Evolutionary conservation across 2,113 vertebrate species (phyloP), one percentile per base, ranked within the genome.

Genomic region (Gopherus flavomarginatus): DNA sequence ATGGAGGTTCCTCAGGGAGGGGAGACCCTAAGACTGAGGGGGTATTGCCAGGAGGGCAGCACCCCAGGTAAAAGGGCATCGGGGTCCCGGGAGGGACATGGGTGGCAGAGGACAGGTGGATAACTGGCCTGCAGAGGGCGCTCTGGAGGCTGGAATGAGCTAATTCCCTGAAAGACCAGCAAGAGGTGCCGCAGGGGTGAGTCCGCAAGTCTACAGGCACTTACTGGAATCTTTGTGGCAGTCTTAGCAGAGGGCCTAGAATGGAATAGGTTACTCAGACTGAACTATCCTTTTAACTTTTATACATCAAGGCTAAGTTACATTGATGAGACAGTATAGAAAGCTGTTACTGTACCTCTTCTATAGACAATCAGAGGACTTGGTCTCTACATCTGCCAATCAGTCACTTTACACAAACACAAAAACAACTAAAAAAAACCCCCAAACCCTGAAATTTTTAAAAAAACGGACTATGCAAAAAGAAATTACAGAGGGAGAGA

Each of bases 291-390:
- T 72, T 38, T 84, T 92, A 94, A 80, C 79, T 27, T 38, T 86
- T 92, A 62, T 24, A 11, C 62, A 69, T 89, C 79, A 10, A 22
- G 13, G 1, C 26, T 69, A 54, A 84, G 8, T 5, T 93, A 83
- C 29, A 88, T n/a, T 52, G 89, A 90, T 22, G 13, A 91, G 49
- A 24, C 86, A n/a, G 86, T 72, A 7, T 2, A 56, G 27, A 31
- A 93, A 93, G 42, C 16, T 90, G 89, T 35, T 4, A 2, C 42
- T 80, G 4, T 69, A 49, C 65, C 42, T 94, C 81, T 96, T 52
- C 24, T 2, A 38, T 16, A 89, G 2, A 1, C 7, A 77, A 49
- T 38, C 82, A 75, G 62, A 49, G n/a, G 8, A 65, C 47, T 52
- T 0, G 0, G 7, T 87, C 12, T 77, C 47, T 84, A 1, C 9